Evolutionary conservation across 2,888 invertebrate genomes (phyloP).

Genomic region (Polydrusus pterygomalis): DNA sequence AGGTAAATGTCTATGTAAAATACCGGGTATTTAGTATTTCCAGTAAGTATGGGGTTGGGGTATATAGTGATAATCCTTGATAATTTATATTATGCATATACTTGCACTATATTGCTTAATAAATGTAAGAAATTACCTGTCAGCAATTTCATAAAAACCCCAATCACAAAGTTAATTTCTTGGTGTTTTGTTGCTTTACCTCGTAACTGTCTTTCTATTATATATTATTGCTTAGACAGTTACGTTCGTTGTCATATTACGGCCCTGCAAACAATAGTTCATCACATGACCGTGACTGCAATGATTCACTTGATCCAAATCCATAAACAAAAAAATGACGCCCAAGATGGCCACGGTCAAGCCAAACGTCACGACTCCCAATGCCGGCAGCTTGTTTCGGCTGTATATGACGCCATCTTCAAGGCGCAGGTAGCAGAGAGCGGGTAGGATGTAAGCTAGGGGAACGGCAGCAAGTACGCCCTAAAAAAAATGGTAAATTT

Average conservation of each 20-base stretch:
- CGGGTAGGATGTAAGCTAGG: conserved; percentile 87
- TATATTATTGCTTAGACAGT: not conserved
- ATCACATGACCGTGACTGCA: conserved; percentile 80
- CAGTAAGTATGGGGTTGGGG: too few relatives aligned
- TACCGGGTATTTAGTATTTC: too few relatives aligned
- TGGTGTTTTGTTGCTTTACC: too few relatives aligned
- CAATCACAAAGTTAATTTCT: too few relatives aligned
- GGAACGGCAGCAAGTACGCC: conserved; percentile 89
- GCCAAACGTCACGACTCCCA: conserved; percentile 82
- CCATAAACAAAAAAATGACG: conserved; percentile 75
- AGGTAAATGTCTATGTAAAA: too few relatives aligned
- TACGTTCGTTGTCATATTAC: not conserved
- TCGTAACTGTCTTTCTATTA: not conserved
- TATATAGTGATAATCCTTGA: too few relatives aligned
- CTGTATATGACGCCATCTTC: conserved; percentile 82
- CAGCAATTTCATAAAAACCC: too few relatives aligned
- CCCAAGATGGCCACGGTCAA: conserved; percentile 78
- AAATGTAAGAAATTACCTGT: too few relatives aligned
- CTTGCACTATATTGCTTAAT: too few relatives aligned
- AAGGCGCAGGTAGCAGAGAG: conserved; percentile 84
- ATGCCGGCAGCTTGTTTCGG: conserved; percentile 81
- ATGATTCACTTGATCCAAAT: conserved; percentile 74
- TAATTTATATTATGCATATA: too few relatives aligned
- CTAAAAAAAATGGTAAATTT: too few relatives aligned
- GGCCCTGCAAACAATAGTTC: conserved; percentile 74